Base-by-base conservation (phyloP, 2,797 vertebrate species). In the Parauchenoglanis punctatus region DNA sequence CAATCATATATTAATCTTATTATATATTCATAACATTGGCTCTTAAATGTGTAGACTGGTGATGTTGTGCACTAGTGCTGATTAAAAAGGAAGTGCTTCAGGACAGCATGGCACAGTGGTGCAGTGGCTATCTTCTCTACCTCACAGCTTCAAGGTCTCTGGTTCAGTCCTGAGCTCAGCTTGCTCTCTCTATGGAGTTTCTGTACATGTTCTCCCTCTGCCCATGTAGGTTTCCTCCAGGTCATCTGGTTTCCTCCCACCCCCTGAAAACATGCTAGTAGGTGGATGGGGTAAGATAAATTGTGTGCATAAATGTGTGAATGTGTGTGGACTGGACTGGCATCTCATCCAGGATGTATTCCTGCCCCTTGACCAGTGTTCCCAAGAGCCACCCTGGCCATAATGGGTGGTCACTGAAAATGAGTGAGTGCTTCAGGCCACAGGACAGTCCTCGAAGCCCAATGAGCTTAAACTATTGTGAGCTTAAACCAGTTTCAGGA, bases 71-170 rank as follows among this genome's bases (percentile, higher is more conserved):
- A 86, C 90, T 89, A 85, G 85, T 20, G 84, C 91, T 93, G 92
- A 93, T 93, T 94, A 91, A 88, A 91, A 90, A 92, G 91, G 88
- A 92, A 93, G 92, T 85, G 90, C 90, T 91, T 70, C 15, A 54
- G 73, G 86, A 87, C 86, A 85, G 63, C 67, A 56, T 83, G 80
- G 15, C 23, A 28, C 4, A 17, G 40, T 67, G 46, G 63, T 68
- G 18, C 28, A 83, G 46, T 35, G 28, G 63, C 81, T 54, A 68
- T n/a, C 4, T 81, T 63, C 61, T 35, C 56, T n/a, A 10, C 77
- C 28, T 20, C 63, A 68, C 5, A 54, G 46, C 17, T 35, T 7
- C 28, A 67, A 3, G 46, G 25, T 49, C 40, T 28, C 7, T 49
- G 81, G 44, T 7, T 67, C 44, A 23, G 18, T 52, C n/a, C n/a